Base-by-base conservation (phyloP, 2,888 invertebrate genomes). In the Eulithis prunata region DNA sequence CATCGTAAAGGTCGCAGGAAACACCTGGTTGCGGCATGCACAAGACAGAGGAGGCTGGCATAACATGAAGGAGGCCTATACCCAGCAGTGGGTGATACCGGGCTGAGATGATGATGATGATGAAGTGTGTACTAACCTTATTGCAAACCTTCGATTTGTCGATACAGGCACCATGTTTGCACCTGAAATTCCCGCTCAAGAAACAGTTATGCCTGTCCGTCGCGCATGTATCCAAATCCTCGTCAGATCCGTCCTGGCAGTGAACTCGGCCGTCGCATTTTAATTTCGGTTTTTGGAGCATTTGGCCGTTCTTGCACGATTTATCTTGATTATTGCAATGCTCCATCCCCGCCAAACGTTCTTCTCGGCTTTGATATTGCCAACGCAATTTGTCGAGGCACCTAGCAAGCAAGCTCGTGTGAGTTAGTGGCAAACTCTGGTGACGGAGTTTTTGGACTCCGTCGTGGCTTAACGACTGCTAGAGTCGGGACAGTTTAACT, bases 161-260 rank as follows among this genome's bases (percentile, higher is more conserved):
- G 0, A 63, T 45, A 36, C 62, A 63, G 8, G 6, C 52, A 8
- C 62, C 62, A 53, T 36, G 45, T 45, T 52, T 57, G 21, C 62
- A 63, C 8, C 62, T 57, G n/a, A 63, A 63, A 4, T 32, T 14
- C 7, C 54, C 54, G 10, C 28, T 28, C n/a, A 32, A 3, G 3
- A 10, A 11, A 52, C 62, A 63, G 14, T 46, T 57, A n/a, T 45
- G 21, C 2, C 36, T 13, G 14, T 45, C 57, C 14, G 62, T 45
- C 0, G 62, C 14, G 45, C 62, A 63, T 14, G 52, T 63, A n/a
- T 57, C 62, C 13, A 63, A n/a, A n/a, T 52, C 46, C 32, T 64
- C 63, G 14, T 64, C 63, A 4, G 63, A 54, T 13, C 63, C 63
- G 21, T 64, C 63, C 0, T 54, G 41, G 14, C 63, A 64, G 14